Conservation (phyloP, 2,113 vertebrate species). For the Ariopsis seemanni region DNA sequence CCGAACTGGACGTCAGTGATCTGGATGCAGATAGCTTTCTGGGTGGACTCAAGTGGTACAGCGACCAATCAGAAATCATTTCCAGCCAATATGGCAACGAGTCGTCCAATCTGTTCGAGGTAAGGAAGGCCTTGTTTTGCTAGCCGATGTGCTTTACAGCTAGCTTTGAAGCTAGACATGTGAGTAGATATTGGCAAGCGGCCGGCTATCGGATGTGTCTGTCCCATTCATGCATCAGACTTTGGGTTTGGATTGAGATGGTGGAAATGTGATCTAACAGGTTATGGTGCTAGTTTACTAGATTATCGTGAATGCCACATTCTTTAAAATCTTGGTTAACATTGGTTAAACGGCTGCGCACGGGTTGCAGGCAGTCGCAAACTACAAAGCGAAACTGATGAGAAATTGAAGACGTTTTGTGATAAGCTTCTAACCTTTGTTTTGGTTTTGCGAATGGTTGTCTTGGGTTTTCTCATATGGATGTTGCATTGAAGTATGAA, state of each 20-base stretch:
- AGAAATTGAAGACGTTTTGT: constrained; percentile 51
- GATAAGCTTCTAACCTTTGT: constrained; percentile 67
- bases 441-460: constrained; percentile 38
- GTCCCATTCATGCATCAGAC: constrained; percentile 3
- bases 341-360: constrained; percentile 1
- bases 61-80: constrained; percentile 98
- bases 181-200: constrained; percentile 2
- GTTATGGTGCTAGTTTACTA: neutral
- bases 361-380: constrained; percentile 60
- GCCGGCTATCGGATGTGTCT: neutral
- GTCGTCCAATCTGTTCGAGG: constrained; percentile 94
- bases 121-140: constrained; percentile 67
- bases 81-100: constrained; percentile 97
- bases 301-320: constrained; percentile 2
- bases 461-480: neutral
- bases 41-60: constrained; percentile 99
- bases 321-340: constrained; percentile 14
- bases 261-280: constrained; percentile 7
- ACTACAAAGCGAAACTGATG: constrained; percentile 60
- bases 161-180: constrained; percentile 3
- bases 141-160: neutral
- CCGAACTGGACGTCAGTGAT: constrained; percentile 98
- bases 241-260: constrained; percentile 7
- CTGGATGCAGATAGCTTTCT: constrained; percentile 95
- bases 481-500: neutral